Evolutionary conservation across 2,113 vertebrate genomes (phyloP), one percentile per base, ranked within the genome.

Genomic region (Engystomops pustulosus): DNA sequence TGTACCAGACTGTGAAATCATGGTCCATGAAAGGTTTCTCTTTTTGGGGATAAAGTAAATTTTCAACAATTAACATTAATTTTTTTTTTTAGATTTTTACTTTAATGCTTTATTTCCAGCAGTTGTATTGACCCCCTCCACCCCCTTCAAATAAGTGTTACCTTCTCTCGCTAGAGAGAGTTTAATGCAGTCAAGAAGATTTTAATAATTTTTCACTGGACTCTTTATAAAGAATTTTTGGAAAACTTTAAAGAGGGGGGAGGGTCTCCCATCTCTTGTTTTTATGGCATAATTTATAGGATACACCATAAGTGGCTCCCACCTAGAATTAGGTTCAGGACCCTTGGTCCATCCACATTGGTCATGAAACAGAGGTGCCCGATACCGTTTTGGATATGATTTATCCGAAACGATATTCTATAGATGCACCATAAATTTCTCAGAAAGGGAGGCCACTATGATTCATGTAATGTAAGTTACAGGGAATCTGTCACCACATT

Each of bases 11-110:
- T 71, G 36, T 45, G 62, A 77, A 53, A 58, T 53, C 11, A 6
- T 60, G 53, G 44, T 74, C 70, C 70, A 15, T 17, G 25, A 49
- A 27, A 27, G 25, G 49, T 49, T 27, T 30, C 38, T 7, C 32
- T 49, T 27, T 47, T 49, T 30, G 30, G 44, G 44, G 6, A 17
- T 18, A 74, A 47, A 49, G 27, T 74, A 32, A n/a, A 27, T 72
- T 4, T n/a, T 36, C 32, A 20, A 6, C 23, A 27, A 72, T 49
- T 11, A 0, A 9, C 41, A 30, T 74, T 47, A 30, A 30, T 72
- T 72, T 68, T 70, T 70, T 58, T 60, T 25, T 60, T 3, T 65
- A 30, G 30, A 74, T 74, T 49, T 27, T 47, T 15, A 49, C 23
- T 23, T 27, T 18, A 74, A 49, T 74, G 14, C 41, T 49, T 74